Evolutionary conservation across 2,888 invertebrate species (phyloP), one percentile per base, ranked within the genome.

Genomic region (Amblyjoppa fuscipennis): DNA sequence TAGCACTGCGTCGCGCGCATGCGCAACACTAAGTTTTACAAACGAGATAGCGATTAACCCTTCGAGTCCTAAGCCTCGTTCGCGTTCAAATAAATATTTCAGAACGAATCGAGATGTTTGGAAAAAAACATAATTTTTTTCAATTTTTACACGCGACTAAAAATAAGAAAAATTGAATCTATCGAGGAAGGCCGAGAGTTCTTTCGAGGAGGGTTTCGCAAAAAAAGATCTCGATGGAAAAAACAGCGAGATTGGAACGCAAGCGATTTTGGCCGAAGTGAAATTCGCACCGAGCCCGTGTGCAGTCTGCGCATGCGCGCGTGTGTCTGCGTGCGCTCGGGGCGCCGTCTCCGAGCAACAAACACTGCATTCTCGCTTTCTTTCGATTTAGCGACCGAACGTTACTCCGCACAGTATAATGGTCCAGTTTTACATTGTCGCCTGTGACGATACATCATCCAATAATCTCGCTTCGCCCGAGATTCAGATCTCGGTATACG

Each of bases 331-430:
- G 16, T 20, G 4, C 5, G 20, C 20, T 25, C 45, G 13, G 1
- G 28, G 28, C 45, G 64, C 74, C 31, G 45, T n/a, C n/a, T 45
- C n/a, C 45, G 28, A 31, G 74, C 25, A 74, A 74, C 45, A 61
- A 74, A 74, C 74, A 61, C 41, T 41, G 74, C 61, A 74, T 61
- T 74, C 74, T 61, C 59, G 13, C 28, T 59, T 74, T 74, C 64
- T 31, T 74, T 45, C 11, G 41, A 38, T 59, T 59, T 6, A 13
- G 41, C 38, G 41, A 38, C 9, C 73, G 41, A 41, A 59, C 13
- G 41, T 59, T 73, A 28, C 9, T 71, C 34, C 13, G 51, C n/a
- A 34, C 56, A n/a, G 16, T 31, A 59, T 13, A 73, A 56, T 56
- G 25, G 25, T 56, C 20, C 56, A 9, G 56, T 56, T 56, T 25